Evolutionary conservation across 2,797 vertebrate genomes (phyloP).

Genomic region (Hafferia zeledoni): DNA sequence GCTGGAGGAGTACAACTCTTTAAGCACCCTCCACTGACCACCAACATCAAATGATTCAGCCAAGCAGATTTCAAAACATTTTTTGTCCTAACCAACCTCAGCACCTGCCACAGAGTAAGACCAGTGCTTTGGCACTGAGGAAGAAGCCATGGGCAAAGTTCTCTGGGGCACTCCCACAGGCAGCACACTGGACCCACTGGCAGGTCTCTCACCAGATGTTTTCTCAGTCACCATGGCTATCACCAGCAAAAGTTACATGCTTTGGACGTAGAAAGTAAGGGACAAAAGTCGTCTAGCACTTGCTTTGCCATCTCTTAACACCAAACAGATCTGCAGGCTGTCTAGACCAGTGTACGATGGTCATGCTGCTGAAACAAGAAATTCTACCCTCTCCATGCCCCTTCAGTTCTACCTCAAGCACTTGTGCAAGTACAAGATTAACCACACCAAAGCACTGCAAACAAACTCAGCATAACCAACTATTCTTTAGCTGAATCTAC

Average conservation of each 20-base stretch:
- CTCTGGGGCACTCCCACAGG: not conserved
- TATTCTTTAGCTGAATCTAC: not conserved
- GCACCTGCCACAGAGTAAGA: not conserved
- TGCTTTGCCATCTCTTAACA: not conserved
- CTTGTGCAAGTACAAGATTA: not conserved
- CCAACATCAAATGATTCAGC: not conserved
- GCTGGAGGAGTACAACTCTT: not conserved
- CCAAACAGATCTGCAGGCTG: not conserved
- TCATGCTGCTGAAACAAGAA: not conserved
- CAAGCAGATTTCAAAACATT: not conserved
- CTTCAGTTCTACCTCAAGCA: not conserved
- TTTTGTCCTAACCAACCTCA: not conserved
- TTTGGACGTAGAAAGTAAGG: not conserved
- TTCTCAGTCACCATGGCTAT: not conserved
- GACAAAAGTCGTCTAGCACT: rapidly evolving
- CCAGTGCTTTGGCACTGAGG: not conserved
- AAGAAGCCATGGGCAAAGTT: not conserved
- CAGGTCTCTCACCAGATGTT: not conserved
- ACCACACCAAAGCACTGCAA: not conserved
- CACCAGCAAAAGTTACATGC: not conserved
- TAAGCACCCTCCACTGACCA: not conserved
- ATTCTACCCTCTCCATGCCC: not conserved
- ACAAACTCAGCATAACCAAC: not conserved
- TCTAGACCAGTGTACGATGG: not conserved
- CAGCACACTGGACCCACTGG: not conserved